phyloP scores from a whole-genome alignment of 2,797 vertebrate genomes.

The Parauchenoglanis ngamensis region DNA sequence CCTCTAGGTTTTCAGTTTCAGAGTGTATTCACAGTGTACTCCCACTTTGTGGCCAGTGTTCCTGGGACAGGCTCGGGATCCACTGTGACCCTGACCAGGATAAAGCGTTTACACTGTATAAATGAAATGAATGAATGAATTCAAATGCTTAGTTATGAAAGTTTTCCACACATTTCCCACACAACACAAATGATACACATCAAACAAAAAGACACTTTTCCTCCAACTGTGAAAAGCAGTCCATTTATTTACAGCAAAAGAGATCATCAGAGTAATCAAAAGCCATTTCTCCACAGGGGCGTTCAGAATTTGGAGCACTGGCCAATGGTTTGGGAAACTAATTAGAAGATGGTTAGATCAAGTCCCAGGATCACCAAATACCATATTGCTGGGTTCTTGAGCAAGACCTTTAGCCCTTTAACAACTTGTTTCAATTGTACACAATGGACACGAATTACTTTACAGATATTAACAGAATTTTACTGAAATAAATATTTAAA shows the following conservation, averaged over 20 bases:
- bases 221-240: background rate
- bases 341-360: background rate
- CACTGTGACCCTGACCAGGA: background rate
- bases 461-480: background rate
- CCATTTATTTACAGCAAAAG: no score
- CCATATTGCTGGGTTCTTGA: background rate
- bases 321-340: background rate
- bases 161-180: background rate
- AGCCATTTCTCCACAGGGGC: no score
- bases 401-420: background rate
- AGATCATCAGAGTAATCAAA: no score
- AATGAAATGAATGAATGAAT: background rate
- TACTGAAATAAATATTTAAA: background rate
- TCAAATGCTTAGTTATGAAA: background rate
- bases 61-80: background rate
- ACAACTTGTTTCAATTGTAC: background rate
- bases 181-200: background rate
- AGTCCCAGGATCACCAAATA: background rate
- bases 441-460: background rate
- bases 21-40: background rate
- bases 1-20: background rate
- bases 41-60: background rate
- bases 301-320: background rate
- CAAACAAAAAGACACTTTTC: background rate
- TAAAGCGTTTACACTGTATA: background rate